Evolutionary conservation across 2,113 vertebrate species (phyloP).

Genomic region (Phalacrocorax pelagicus): DNA sequence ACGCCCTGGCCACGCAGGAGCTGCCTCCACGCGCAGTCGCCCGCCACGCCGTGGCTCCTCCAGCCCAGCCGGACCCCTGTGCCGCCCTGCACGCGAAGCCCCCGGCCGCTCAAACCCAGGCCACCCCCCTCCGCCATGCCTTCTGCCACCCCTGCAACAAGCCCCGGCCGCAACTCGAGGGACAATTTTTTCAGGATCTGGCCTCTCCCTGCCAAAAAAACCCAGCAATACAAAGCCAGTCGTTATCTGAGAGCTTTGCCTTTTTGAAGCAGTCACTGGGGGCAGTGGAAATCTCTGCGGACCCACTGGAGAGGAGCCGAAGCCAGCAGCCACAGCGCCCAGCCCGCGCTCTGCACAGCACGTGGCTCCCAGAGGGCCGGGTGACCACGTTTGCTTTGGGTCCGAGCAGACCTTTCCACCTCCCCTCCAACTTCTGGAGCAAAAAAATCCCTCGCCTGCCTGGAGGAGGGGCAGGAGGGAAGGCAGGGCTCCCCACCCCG

Average conservation of each 20-base stretch:
- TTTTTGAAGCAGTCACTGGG: background rate
- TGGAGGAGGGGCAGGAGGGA: background rate
- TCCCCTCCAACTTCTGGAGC: background rate
- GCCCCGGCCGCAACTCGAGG: background rate
- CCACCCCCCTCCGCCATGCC: accelerated
- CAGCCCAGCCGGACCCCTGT: background rate
- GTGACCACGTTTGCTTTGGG: background rate
- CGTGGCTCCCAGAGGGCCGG: accelerated
- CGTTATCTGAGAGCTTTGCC: background rate
- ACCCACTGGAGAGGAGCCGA: background rate
- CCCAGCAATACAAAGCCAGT: background rate
- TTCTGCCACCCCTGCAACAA: background rate
- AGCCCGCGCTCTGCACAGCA: background rate
- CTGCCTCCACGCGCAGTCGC: background rate
- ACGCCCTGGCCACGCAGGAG: background rate
- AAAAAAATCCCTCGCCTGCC: background rate
- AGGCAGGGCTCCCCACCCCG: background rate
- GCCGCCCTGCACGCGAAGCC: background rate
- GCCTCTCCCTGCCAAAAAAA: background rate
- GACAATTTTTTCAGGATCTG: background rate
- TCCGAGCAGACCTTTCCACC: background rate
- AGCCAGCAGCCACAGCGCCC: background rate
- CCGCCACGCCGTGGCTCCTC: background rate
- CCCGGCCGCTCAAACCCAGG: background rate
- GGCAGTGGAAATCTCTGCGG: background rate